Evolutionary conservation across 1,140 invertebrate species (phyloP).

Genomic region (Drosophila auraria): DNA sequence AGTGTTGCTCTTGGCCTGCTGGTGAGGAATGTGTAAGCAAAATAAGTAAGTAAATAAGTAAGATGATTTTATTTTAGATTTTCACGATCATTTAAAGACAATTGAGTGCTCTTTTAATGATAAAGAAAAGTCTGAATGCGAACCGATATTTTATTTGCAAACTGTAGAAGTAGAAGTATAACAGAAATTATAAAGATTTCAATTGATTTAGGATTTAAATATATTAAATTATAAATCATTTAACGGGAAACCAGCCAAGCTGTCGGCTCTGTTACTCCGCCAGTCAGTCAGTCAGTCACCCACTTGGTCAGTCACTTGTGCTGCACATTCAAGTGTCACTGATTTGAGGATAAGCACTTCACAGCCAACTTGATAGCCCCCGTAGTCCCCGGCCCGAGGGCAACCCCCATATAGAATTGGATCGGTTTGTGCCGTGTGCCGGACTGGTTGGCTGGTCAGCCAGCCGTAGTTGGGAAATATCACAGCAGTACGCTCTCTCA

Average conservation of each 20-base stretch:
- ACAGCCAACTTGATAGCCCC: conserved; percentile 79
- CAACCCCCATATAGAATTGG: conserved; percentile 24
- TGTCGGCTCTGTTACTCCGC: background rate
- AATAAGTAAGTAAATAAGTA: background rate
- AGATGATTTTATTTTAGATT: no score
- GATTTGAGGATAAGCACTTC: conserved; percentile 83
- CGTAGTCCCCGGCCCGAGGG: background rate
- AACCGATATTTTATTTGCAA: no score
- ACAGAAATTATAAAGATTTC: background rate
- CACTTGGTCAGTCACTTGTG: conserved; percentile 81
- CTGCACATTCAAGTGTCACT: conserved; percentile 83
- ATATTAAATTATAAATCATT: background rate
- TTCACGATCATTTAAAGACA: background rate
- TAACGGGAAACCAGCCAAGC: conserved; percentile 7
- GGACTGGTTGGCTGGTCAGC: conserved; percentile 47
- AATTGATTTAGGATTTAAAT: background rate
- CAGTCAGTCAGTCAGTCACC: conserved; percentile 54
- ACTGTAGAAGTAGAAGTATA: no score
- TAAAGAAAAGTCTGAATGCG: no score
- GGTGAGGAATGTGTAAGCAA: background rate
- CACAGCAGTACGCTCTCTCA: conserved; percentile 66
- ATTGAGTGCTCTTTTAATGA: background rate
- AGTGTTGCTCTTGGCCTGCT: background rate
- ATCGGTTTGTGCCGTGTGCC: conserved; percentile 29
- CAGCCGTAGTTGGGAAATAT: conserved; percentile 75